Percentiles rank a stretch among this genome's conserved stretches.
phyloP scores from a whole-genome alignment of 2,888 invertebrate genomes.

The Maniola hyperantus region DNA sequence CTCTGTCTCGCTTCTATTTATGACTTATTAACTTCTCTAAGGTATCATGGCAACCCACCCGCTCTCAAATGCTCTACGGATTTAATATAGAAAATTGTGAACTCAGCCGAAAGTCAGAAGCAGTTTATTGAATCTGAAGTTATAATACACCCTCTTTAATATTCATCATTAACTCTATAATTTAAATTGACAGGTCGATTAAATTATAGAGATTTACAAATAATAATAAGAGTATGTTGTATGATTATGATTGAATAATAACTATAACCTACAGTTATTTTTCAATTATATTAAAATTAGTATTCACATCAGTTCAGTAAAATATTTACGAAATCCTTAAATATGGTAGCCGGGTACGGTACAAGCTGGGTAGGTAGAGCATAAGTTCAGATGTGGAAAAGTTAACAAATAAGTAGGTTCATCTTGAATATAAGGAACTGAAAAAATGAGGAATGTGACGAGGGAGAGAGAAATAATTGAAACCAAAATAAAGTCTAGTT shows the following conservation, averaged over 20 bases:
- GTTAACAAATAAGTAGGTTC: no score
- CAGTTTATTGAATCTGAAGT: slow-evolving; percentile 74
- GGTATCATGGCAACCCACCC: slow-evolving; percentile 81
- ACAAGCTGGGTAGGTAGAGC: no score
- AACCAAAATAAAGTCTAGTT: no score
- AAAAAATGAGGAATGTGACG: no score
- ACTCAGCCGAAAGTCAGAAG: slow-evolving; percentile 68
- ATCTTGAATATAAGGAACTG: no score
- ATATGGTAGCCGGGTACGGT: no score
- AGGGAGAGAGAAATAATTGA: no score
- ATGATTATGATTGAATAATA: not conserved
- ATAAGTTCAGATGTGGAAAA: no score
- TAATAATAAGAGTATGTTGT: not conserved
- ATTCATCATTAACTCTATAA: slow-evolving; percentile 33
- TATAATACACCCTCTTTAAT: slow-evolving; percentile 36
- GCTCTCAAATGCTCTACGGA: slow-evolving; percentile 55
- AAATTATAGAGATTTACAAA: not conserved
- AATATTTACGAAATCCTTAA: no score
- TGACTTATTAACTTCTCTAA: slow-evolving; percentile 82
- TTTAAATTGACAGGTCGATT: slow-evolving; percentile 20
- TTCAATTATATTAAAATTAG: no score
- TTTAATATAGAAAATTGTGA: slow-evolving; percentile 81
- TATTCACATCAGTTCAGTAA: no score
- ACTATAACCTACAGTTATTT: not conserved
- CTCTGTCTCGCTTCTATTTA: slow-evolving; percentile 70